Evolutionary conservation across 2,888 invertebrate species (phyloP).

Genomic region (Diogma glabrata): DNA sequence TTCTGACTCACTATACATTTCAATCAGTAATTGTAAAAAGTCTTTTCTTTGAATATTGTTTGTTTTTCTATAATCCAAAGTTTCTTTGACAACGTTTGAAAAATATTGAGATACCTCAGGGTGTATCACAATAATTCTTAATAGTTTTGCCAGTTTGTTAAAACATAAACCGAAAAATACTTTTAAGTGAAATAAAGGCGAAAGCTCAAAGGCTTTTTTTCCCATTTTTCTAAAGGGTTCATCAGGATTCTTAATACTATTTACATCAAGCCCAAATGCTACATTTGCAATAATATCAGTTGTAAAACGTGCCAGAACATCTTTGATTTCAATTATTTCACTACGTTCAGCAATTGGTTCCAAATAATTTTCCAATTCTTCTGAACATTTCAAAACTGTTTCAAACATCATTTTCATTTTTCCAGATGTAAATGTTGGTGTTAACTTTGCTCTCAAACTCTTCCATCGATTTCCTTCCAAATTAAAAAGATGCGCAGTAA

Average conservation of each 20-base stretch:
- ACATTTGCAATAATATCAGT: slow-evolving; percentile 35
- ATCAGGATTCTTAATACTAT: slow-evolving; percentile 27
- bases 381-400: slow-evolving; percentile 26
- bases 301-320: slow-evolving; percentile 31
- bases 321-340: slow-evolving; percentile 29
- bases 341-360: slow-evolving; percentile 16
- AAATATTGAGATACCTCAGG: not conserved
- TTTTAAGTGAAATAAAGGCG: not conserved
- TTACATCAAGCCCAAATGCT: slow-evolving; percentile 33
- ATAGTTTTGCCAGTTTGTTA: slow-evolving; percentile 18
- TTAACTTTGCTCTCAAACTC: slow-evolving; percentile 34
- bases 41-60: not conserved
- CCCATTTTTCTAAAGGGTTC: slow-evolving; percentile 24
- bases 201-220: slow-evolving; percentile 12
- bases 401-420: slow-evolving; percentile 39
- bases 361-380: slow-evolving; percentile 19
- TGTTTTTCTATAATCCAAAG: not conserved
- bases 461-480: slow-evolving; percentile 38
- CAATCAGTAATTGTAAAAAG: not conserved
- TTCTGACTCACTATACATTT: slow-evolving; percentile 23
- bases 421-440: slow-evolving; percentile 39
- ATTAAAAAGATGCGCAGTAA: slow-evolving; percentile 28
- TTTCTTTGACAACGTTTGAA: not conserved
- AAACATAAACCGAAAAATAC: slow-evolving; percentile 18
- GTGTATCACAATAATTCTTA: not conserved